Base-by-base conservation (phyloP, 2,797 vertebrate species). In the Echeneis naucrates region DNA sequence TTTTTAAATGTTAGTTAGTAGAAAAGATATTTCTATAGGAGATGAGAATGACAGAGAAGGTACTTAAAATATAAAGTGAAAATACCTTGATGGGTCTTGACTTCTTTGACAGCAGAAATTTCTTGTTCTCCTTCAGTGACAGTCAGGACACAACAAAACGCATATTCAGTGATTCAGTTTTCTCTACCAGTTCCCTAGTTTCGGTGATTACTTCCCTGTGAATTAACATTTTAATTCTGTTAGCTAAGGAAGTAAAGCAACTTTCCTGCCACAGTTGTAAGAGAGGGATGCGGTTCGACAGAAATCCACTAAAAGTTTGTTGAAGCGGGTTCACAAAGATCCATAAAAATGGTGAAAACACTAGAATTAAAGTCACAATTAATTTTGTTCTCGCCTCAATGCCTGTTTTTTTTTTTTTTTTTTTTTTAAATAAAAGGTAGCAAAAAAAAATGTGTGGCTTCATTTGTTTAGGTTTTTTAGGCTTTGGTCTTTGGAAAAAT, bases 151-250 rank as follows among this genome's bases (percentile, higher is more conserved):
- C 6, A 44, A 44, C n/a, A 45, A 19, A 45, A 45, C 5, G 45
- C 9, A 16, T 2, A 8, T 26, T 21, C 17, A 37, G 12, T 1
- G 6, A 40, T 16, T n/a, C 8, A 47, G 0, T 50, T 30, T 24
- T 21, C 2, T 5, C 0, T 2, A 7, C 17, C 13, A 40, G 66
- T 69, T 48, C 54, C 24, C 48, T 26, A 48, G 2, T 56, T 24
- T 24, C n/a, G 11, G 16, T 14, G 42, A 32, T 12, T 4, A 16
- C 33, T 35, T 52, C 37, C 56, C 9, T 6, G 13, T 1, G 0
- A 23, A 5, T 37, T 4, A 1, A 1, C 12, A 0, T 3, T 1
- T 33, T 16, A 8, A 55, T 33, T 3, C 4, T 11, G n/a, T 6
- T 14, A 32, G 4, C 23, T 27, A 9, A 38, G 42, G 40, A 51